Base-by-base conservation (phyloP, 2,113 vertebrate species). In the Aptenodytes patagonicus region DNA sequence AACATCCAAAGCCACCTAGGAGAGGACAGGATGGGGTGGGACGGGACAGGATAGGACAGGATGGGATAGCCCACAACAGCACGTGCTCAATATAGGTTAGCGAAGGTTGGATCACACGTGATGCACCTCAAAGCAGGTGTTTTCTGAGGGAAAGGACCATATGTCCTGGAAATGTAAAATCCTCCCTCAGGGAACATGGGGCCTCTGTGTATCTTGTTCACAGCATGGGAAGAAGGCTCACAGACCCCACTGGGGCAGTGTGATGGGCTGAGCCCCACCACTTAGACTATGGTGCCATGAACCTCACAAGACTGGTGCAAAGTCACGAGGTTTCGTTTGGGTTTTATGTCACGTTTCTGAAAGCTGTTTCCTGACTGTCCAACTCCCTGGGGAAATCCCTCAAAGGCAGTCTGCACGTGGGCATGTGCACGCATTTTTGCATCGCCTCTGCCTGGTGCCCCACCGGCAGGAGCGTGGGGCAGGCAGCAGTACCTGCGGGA, bases 351-450 rank as follows among this genome's bases (percentile, higher is more conserved):
- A 60, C 0, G 1, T 26, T 87, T 83, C 38, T 46, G 49, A 90
- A 71, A 81, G 26, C 11, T 22, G 5, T 54, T 80, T 76, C 58
- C 78, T 69, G 54, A 11, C 25, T 0, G 0, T 12, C 28, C 61
- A 62, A 3, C 32, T 68, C 15, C 15, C 58, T 15, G 19, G 22
- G 25, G 14, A 68, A 72, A 34, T 28, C 5, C 25, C 47, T 36
- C 15, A 38, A 44, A 46, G 28, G 19, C 21, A 58, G 40, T 3
- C 13, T 58, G 40, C 3, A 9, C 1, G 9, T 2, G 2, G 22
- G 22, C 19, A 55, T 0, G 0, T 13, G 24, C 26, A 57, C 1
- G 0, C 0, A 1, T 46, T 76, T 28, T 11, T 49, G 28, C 5
- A 60, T 6, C 2, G 1, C 13, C 44, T 42, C 34, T 83, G 44